Evolutionary conservation across 1,140 invertebrate genomes (phyloP), one percentile per base, ranked within the genome.

Genomic region (Papilio glaucus): DNA sequence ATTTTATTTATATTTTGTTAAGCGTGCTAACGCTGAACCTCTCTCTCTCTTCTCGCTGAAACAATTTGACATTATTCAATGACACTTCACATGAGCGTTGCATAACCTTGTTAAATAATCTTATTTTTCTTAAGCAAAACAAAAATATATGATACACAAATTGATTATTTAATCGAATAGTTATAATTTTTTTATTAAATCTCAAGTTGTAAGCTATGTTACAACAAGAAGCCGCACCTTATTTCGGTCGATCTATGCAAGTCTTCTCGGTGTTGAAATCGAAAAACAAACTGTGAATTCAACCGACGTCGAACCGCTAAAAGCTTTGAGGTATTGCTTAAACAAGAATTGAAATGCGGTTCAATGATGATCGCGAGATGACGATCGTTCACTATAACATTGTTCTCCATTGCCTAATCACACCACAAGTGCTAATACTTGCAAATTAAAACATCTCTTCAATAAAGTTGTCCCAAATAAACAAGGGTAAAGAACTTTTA

Each of bases 401-500:
- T 77, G 77, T 80, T 77, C 75, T 67, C 53, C 21, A 45, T 89
- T 88, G 77, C 86, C 75, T 81, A 86, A 86, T 76, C 67, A 72
- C 39, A 57, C 76, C 29, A 75, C 77, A 80, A 82, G 81, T 87
- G 86, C 79, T 87, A 85, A 87, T 83, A 85, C 79, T 85, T 72
- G 80, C 85, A 84, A 90, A 90, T 91, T 86, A 87, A 89, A 86
- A 88, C 85, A 90, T 89, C 83, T 82, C 82, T 89, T 80, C 86
- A 83, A 86, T 85, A 87, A 79, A 85, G 72, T 74, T 85, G 89
- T 90, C 87, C 90, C 85, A 89, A 89, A 92, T 89, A 91, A 90
- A 89, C 85, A 91, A 84, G 89, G 87, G 90, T 90, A 92, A 92
- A 92, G 87, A 90, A 80, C 88, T 88, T 92, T 92, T 92, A 89